These are phyloP conservation scores for Pica pica DNA, from an alignment of 2,113 vertebrate species.

Conservation along the genomic window DNA sequence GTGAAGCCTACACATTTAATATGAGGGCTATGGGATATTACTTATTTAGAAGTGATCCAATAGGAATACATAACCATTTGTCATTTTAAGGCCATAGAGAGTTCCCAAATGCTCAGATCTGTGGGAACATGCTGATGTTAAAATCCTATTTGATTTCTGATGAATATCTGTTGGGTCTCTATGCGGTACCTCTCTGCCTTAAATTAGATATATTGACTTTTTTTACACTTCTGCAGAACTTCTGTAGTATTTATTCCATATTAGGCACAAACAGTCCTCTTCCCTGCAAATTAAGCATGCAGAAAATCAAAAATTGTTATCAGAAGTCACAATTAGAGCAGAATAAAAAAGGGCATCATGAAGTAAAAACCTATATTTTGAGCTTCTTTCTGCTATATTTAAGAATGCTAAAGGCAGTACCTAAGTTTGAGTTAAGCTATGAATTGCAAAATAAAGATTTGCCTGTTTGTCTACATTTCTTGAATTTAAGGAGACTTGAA, in stretches of 20 bases:
- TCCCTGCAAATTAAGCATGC: not conserved
- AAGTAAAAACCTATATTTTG: not conserved
- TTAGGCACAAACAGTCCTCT: not conserved
- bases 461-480: not conserved
- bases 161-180: not conserved
- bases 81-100: conserved; percentile 6
- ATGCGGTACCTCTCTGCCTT: not conserved
- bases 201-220: conserved; percentile 48
- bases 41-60: conserved; percentile 24
- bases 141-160: conserved; percentile 19
- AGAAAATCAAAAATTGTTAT: not conserved
- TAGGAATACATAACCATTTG: not conserved
- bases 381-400: not conserved
- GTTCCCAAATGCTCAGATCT: not conserved
- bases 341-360: not conserved
- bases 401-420: not conserved
- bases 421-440: not conserved
- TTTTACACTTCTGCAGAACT: not conserved
- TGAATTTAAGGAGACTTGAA: not conserved
- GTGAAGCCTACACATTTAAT: conserved; percentile 36
- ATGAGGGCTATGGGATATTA: not conserved
- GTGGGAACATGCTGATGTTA: not conserved
- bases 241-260: not conserved
- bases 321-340: not conserved
- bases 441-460: not conserved